These are phyloP conservation scores for Synergus umbraculus DNA, from an alignment of 2,888 invertebrate genomes.

Conservation along the genomic window DNA sequence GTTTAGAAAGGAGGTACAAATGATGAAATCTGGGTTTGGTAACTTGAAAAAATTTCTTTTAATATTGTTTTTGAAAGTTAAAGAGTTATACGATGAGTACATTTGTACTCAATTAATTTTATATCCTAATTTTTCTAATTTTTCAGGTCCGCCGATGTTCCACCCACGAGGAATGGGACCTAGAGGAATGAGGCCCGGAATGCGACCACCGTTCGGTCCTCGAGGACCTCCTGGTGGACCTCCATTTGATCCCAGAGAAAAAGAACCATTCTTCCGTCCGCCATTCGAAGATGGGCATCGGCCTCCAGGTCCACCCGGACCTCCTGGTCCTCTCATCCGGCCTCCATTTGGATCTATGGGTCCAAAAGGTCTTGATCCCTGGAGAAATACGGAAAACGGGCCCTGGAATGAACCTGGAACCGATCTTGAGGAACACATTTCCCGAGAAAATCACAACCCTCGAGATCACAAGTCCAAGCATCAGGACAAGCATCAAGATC, in stretches of 20 bases:
- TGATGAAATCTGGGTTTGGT: too few relatives aligned
- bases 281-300: slow-evolving; percentile 70
- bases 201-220: slow-evolving; percentile 72
- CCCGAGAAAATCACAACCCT: slow-evolving; percentile 48
- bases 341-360: slow-evolving; percentile 63
- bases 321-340: slow-evolving; percentile 61
- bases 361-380: slow-evolving; percentile 62
- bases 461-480: slow-evolving; percentile 59
- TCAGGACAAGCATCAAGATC: slow-evolving; percentile 42
- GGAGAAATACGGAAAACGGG: slow-evolving; percentile 66
- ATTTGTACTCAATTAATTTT: not conserved
- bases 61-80: too few relatives aligned
- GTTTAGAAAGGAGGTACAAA: too few relatives aligned
- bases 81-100: too few relatives aligned
- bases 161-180: slow-evolving; percentile 76
- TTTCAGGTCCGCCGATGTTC: slow-evolving; percentile 74
- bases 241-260: slow-evolving; percentile 68
- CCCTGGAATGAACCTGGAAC: slow-evolving; percentile 58
- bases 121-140: not conserved
- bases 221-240: slow-evolving; percentile 64
- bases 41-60: too few relatives aligned
- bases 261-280: slow-evolving; percentile 70
- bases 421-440: slow-evolving; percentile 47
- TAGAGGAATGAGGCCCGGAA: slow-evolving; percentile 72
- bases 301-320: slow-evolving; percentile 59